Base-by-base conservation (phyloP, 1,140 invertebrate species). In the Maniola jurtina region DNA sequence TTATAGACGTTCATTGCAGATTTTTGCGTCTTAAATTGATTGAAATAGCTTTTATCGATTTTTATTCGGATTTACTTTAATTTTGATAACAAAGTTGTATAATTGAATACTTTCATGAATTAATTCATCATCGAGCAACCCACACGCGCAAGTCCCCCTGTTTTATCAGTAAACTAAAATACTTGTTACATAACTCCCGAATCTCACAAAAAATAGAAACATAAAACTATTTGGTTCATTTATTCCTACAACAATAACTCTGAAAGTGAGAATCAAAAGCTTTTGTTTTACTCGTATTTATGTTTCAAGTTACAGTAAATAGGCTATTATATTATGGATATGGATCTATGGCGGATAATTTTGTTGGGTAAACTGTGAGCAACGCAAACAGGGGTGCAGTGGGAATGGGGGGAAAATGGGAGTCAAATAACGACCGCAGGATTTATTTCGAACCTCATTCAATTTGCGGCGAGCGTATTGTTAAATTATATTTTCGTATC, bases 391-490 rank as follows among this genome's bases (percentile, higher is more conserved):
- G 75, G 83, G 81, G 79, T 75, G 81, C 75, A 74, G 75, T 76
- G 68, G 73, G 72, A 81, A 75, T 68, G 72, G 74, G 76, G 74
- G 73, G 71, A 75, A 73, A 73, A 79, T 77, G 76, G 74, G 76
- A 85, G 76, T 81, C 80, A 84, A 79, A 81, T 81, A 83, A 80
- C 79, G 81, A 82, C 84, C 79, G 77, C 82, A 73, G 81, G 78
- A 89, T 89, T 89, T 89, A 89, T 89, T 83, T 85, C 77, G 77
- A 85, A 80, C 76, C 77, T 87, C 80, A 85, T 87, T 89, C 84
- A 89, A 86, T 89, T 87, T 87, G 82, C 76, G 84, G 88, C 76
- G 79, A 81, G 80, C 79, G 80, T 84, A 86, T 88, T 84, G 82
- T 81, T 81, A 71, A 80, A 87, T 84, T 87, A 82, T 85, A 83